phyloP scores from a whole-genome alignment of 2,113 vertebrate genomes.

The Phyllopteryx taeniolatus region DNA sequence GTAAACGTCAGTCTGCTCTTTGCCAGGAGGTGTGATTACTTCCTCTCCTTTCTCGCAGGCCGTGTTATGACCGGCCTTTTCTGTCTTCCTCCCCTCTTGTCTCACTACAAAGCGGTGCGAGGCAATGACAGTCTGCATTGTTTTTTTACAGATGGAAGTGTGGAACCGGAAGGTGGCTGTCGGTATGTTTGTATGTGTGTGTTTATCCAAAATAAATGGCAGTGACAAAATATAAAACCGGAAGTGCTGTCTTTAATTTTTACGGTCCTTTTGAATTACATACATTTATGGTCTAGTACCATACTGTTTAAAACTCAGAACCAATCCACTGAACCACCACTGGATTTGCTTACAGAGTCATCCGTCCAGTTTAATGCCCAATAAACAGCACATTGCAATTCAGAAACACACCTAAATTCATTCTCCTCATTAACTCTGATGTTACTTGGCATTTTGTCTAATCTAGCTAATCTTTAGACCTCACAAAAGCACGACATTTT shows the following conservation, averaged over 20 bases:
- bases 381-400: too few relatives aligned
- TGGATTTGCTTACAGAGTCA: not conserved
- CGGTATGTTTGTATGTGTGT: conserved; percentile 33
- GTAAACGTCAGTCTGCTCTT: conserved; percentile 58
- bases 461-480: not conserved
- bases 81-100: conserved; percentile 27
- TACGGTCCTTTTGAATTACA: not conserved
- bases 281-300: not conserved
- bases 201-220: conserved; percentile 5
- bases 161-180: conserved; percentile 35
- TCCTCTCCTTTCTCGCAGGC: conserved; percentile 43
- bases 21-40: conserved; percentile 62
- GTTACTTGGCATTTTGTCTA: not conserved
- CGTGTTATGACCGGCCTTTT: conserved; percentile 59
- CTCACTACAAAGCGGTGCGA: conserved; percentile 42
- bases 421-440: too few relatives aligned
- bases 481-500: not conserved
- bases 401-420: too few relatives aligned
- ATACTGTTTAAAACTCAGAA: not conserved
- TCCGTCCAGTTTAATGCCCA: too few relatives aligned
- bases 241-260: not conserved
- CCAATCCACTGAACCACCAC: not conserved
- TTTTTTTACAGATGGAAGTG: conserved; percentile 62
- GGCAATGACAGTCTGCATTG: conserved; percentile 41
- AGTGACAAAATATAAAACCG: not conserved